Conservation (phyloP, 1,140 invertebrate species). For the Cyclina sinensis region DNA sequence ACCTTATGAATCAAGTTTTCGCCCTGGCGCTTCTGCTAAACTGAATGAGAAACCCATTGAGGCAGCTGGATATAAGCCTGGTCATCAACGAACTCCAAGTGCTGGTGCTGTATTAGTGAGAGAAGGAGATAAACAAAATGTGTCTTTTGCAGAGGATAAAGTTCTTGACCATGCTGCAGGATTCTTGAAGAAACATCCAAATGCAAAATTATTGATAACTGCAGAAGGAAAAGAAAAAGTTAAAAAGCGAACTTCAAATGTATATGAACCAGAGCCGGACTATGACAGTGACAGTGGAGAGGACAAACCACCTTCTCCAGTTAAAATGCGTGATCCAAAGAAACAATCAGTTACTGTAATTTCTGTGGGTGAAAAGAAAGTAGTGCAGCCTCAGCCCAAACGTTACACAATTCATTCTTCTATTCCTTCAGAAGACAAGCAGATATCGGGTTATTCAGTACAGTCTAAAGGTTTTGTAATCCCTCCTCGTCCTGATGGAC, state of each 20-base stretch:
- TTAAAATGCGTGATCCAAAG: constrained; percentile 39
- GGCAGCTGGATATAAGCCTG: constrained; percentile 69
- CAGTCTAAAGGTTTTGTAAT: constrained; percentile 63
- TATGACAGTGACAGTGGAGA: constrained; percentile 82
- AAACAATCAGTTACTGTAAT: constrained; percentile 78
- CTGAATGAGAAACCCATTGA: constrained; percentile 77
- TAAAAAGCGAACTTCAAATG: constrained; percentile 56
- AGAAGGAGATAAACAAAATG: constrained; percentile 70
- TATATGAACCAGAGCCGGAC: constrained; percentile 81
- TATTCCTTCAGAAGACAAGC: constrained; percentile 69
- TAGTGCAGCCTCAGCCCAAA: constrained; percentile 50
- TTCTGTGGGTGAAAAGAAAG: constrained; percentile 72
- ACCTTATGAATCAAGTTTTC: constrained; percentile 84
- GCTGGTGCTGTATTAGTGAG: constrained; percentile 58
- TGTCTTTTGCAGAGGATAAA: constrained; percentile 83
- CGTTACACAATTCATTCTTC: constrained; percentile 74
- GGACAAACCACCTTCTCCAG: constrained; percentile 59
- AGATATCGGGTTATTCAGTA: neutral
- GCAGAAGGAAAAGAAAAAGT: constrained; percentile 77
- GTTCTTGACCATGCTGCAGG: constrained; percentile 80
- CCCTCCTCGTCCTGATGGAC: constrained; percentile 74
- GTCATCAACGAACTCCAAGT: constrained; percentile 74
- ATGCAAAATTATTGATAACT: constrained; percentile 83
- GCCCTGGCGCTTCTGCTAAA: constrained; percentile 81
- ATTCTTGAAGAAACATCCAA: constrained; percentile 84